Evolutionary conservation across 1,140 invertebrate genomes (phyloP), one percentile per base, ranked within the genome.

Genomic region (Drosophila bocki): DNA sequence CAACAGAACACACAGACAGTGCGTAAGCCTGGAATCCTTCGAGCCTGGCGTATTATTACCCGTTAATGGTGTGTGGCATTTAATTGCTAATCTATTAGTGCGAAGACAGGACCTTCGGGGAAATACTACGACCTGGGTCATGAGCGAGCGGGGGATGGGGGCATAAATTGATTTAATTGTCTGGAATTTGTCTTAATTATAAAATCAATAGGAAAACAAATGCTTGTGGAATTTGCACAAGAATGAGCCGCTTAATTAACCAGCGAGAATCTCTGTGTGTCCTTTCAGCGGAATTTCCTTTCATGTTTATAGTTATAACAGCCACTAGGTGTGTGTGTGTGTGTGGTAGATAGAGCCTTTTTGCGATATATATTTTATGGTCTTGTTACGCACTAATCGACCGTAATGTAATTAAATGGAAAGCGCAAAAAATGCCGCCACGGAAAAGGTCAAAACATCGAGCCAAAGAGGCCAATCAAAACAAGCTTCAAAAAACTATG

Each of bases 1-100:
- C 76, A 69, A 83, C 65, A 62, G 51, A 77, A 54, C 64, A 53
- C 26, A 62, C 64, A 84, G 51, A 64, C 17, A 61, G 50, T 37
- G 56, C 15, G 32, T 29, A 8, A 35, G 35, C 19, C 37, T 33
- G 44, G 50, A 70, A 56, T 51, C 39, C 61, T 61, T 53, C 41
- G 51, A 41, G 54, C 33, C 62, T 33, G 50, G 69, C 59, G 54
- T 75, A 80, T 88, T 88, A 87, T 88, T 87, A 81, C 72, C 37
- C 84, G 81, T 84, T 90, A 87, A 87, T 87, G 82, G 85, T 68
- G 77, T 78, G 65, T 88, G 85, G 85, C 81, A 80, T 84, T 84
- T 90, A 84, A 87, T 87, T 87, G 85, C 79, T 81, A 87, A 87
- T 81, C 84, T 84, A 87, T 90, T 88, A 78, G 75, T 68, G 70